Evolutionary conservation across 2,113 vertebrate species (phyloP).

Genomic region (Vicugna pacos): DNA sequence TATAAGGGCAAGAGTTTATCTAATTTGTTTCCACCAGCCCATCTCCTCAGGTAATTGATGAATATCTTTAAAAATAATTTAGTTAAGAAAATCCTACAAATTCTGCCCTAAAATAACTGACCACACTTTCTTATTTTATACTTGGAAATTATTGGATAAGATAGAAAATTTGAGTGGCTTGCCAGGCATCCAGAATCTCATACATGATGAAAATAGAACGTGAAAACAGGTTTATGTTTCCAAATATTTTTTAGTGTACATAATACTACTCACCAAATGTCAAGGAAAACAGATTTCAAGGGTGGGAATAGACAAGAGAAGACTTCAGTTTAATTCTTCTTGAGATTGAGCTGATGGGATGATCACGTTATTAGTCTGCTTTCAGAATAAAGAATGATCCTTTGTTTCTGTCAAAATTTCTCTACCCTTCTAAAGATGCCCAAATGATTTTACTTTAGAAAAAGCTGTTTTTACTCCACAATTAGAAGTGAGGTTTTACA

Average conservation of each 20-base stretch:
- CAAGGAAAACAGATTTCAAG: not conserved
- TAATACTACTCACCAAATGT: not conserved
- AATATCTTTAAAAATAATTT: not conserved
- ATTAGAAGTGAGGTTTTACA: not conserved
- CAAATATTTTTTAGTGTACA: not conserved
- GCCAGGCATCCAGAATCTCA: not conserved
- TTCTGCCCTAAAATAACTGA: not conserved
- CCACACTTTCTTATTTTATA: not conserved
- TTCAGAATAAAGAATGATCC: not conserved
- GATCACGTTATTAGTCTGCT: not conserved
- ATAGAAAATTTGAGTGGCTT: not conserved
- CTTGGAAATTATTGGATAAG: not conserved
- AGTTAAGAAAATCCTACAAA: not conserved
- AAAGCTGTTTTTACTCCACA: not conserved
- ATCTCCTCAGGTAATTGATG: not conserved
- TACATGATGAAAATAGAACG: not conserved
- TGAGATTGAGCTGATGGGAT: not conserved
- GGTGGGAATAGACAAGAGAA: not conserved
- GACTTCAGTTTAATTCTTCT: not conserved
- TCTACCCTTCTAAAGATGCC: not conserved
- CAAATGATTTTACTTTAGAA: not conserved
- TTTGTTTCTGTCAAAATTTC: not conserved
- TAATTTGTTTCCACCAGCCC: not conserved
- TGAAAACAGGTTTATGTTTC: not conserved
- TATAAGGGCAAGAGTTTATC: not conserved